These are phyloP conservation scores for Gobio occitaniae DNA, from an alignment of 2,797 vertebrate species.

Conservation along the genomic window DNA sequence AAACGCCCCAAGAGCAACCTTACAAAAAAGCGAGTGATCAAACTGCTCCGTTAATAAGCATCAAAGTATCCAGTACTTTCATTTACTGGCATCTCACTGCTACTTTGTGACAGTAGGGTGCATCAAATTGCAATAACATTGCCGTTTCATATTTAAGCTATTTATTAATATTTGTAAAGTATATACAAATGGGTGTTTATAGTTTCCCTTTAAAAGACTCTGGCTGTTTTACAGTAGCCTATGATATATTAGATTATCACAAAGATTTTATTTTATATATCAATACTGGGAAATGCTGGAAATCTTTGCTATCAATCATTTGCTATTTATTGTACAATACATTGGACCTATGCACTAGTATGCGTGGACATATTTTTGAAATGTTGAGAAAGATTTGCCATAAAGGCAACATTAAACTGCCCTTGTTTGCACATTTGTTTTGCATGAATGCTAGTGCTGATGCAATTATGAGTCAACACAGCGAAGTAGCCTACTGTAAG, in stretches of 20 bases:
- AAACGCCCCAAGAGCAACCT: not conserved
- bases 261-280: conserved; percentile 51
- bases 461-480: conserved; percentile 30
- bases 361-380: conserved; percentile 39
- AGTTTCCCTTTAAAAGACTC: conserved; percentile 46
- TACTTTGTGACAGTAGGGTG: conserved; percentile 1
- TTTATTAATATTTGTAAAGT: conserved; percentile 43
- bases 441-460: conserved; percentile 57
- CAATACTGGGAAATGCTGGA: conserved; percentile 51
- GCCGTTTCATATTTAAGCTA: conserved; percentile 30
- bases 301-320: conserved; percentile 57
- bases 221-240: conserved; percentile 37
- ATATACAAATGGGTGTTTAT: conserved; percentile 4
- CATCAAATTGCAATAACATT: conserved; percentile 34
- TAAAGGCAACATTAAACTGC: conserved; percentile 41
- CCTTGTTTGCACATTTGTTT: conserved; percentile 54
- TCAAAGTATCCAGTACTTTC: not conserved
- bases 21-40: not conserved
- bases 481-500: conserved; percentile 9
- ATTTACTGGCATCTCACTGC: conserved; percentile 7
- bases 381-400: conserved; percentile 33
- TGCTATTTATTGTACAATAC: conserved; percentile 59
- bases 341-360: conserved; percentile 46
- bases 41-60: not conserved
- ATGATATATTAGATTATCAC: conserved; percentile 29